These are phyloP conservation scores for Gavia stellata DNA, from an alignment of 2,113 vertebrate genomes.

Conservation along the genomic window DNA sequence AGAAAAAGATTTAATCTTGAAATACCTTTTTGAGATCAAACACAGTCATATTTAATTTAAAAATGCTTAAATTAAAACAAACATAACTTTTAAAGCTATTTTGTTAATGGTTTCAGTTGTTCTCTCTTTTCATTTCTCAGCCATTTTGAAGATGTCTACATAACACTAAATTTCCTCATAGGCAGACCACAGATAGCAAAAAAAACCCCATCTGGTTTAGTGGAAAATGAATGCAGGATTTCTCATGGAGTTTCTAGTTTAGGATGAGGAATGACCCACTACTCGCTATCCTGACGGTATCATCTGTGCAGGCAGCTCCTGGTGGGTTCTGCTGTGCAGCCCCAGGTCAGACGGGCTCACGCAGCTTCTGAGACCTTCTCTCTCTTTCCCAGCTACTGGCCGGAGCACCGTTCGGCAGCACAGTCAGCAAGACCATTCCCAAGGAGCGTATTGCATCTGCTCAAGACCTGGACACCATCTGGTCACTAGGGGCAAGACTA, in stretches of 20 bases:
- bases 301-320: rapidly evolving
- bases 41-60: neutral
- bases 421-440: slow-evolving; percentile 90
- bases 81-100: neutral
- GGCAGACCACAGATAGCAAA: neutral
- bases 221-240: neutral
- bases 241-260: neutral
- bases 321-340: neutral
- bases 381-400: slow-evolving; percentile 82
- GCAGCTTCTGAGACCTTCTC: neutral
- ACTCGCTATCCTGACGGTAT: rapidly evolving
- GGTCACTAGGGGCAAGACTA: slow-evolving; percentile 92
- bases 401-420: slow-evolving; percentile 89
- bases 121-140: neutral
- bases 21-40: neutral
- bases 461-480: slow-evolving; percentile 97
- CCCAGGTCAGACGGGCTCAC: rapidly evolving
- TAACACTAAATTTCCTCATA: neutral
- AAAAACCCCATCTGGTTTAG: neutral
- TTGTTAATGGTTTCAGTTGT: neutral
- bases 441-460: slow-evolving; percentile 81
- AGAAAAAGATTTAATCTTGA: neutral
- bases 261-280: neutral
- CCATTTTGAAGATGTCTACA: neutral
- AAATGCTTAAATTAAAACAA: neutral